These are phyloP conservation scores for Diadema setosum DNA, from an alignment of 35 echinoderm and acorn worm genomes.

Conservation along the genomic window DNA sequence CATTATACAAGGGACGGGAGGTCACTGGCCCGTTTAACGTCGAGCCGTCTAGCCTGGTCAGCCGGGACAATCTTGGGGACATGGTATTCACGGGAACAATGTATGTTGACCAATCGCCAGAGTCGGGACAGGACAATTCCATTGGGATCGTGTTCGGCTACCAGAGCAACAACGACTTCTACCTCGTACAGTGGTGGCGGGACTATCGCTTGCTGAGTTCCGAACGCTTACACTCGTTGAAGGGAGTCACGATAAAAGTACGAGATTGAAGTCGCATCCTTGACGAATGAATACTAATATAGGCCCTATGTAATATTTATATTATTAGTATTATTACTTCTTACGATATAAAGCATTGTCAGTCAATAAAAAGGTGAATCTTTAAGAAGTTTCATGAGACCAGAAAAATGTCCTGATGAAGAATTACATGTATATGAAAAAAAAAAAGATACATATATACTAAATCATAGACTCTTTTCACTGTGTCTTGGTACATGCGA, in stretches of 20 bases:
- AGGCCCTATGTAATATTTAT: too few relatives aligned
- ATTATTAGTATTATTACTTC: too few relatives aligned
- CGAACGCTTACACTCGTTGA: too few relatives aligned
- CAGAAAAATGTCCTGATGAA: constrained; percentile 32
- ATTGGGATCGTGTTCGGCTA: constrained; percentile 95
- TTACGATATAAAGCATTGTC: too few relatives aligned
- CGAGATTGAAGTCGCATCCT: too few relatives aligned
- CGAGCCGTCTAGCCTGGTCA: constrained; percentile 57
- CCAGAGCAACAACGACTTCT: constrained; percentile 79
- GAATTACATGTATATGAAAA: constrained; percentile 44
- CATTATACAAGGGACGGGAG: constrained; percentile 93
- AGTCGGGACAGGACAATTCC: constrained; percentile 15
- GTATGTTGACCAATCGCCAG: constrained; percentile 51
- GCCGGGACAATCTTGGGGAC: constrained; percentile 16
- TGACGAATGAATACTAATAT: too few relatives aligned
- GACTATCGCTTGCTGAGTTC: too few relatives aligned
- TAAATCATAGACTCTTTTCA: neutral
- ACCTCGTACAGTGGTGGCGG: constrained; percentile 79
- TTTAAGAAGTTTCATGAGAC: too few relatives aligned
- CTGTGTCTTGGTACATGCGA: neutral
- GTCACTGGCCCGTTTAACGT: constrained; percentile 20
- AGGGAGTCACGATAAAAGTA: too few relatives aligned
- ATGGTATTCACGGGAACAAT: constrained; percentile 71
- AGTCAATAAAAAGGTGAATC: too few relatives aligned
- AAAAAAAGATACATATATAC: constrained; percentile 27